phyloP scores from a whole-genome alignment of 2,113 vertebrate genomes.

The Aspidoscelis tigris region DNA sequence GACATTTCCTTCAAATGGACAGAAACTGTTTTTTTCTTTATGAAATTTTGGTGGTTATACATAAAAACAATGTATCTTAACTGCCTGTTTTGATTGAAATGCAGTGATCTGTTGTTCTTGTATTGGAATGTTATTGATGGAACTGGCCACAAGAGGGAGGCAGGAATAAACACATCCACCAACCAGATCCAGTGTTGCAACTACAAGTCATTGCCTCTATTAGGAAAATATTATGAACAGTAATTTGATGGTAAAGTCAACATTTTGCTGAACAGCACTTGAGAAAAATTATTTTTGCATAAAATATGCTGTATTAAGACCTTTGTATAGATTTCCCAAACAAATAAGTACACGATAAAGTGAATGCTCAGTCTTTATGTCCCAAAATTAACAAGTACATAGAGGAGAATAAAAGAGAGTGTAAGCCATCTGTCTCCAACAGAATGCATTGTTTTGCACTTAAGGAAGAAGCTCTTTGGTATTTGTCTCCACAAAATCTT shows the following conservation, averaged over 20 bases:
- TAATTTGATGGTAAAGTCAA: not conserved
- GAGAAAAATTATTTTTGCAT: not conserved
- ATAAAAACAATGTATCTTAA: not conserved
- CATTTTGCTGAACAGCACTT: not conserved
- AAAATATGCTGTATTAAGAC: not conserved
- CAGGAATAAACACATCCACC: constrained; percentile 2
- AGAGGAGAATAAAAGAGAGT: not conserved
- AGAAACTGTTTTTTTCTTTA: not conserved
- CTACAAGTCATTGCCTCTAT: not conserved
- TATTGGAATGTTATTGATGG: not conserved
- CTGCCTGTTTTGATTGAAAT: not conserved
- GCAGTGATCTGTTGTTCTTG: too few relatives aligned
- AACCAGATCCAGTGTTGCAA: not conserved
- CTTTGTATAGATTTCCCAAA: not conserved
- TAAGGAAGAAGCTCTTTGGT: not conserved
- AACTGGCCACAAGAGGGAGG: constrained; percentile 29
- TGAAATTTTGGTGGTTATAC: not conserved
- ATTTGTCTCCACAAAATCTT: not conserved
- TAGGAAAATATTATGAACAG: not conserved
- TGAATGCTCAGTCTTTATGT: not conserved
- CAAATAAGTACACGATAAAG: not conserved
- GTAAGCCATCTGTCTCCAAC: not conserved
- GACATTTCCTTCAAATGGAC: not conserved
- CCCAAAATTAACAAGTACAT: not conserved
- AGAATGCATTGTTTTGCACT: not conserved